phyloP scores from a whole-genome alignment of 1,140 invertebrate genomes.

The Coelopa frigida region DNA sequence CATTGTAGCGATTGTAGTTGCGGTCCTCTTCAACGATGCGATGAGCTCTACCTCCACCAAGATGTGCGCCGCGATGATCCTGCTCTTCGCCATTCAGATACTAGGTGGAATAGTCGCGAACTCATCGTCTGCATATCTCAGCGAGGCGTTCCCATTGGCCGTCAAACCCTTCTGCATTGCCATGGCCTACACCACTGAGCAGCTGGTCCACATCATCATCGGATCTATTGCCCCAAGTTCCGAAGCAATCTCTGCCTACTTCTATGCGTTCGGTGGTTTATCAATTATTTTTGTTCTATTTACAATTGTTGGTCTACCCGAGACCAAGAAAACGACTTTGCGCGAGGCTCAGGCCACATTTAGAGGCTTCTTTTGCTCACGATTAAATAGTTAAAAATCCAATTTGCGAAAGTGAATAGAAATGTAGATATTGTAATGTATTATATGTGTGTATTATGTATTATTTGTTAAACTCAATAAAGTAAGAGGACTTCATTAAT shows the following conservation, averaged over 20 bases:
- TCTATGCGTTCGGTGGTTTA: conserved; percentile 19
- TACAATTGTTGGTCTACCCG: conserved; percentile 28
- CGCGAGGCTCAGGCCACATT: conserved; percentile 27
- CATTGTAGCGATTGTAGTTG: conserved; percentile 23
- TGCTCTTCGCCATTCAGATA: conserved; percentile 25
- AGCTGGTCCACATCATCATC: conserved; percentile 18
- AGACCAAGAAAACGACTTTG: conserved; percentile 26
- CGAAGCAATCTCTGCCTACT: too few species aligned
- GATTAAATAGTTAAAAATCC: too few species aligned
- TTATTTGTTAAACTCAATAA: too few species aligned
- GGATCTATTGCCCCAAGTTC: conserved; percentile 6
- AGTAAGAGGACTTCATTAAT: too few species aligned
- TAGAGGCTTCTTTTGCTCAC: conserved; percentile 28
- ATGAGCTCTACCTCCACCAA: not conserved
- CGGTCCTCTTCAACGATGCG: conserved; percentile 13
- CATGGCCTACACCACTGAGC: conserved; percentile 18
- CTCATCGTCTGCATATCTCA: conserved; percentile 27
- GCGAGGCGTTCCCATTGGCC: conserved; percentile 26
- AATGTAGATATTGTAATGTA: too few species aligned
- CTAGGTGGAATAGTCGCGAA: conserved; percentile 22
- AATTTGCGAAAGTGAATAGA: too few species aligned
- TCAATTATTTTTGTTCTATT: conserved; percentile 21
- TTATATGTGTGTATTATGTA: too few species aligned
- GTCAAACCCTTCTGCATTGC: conserved; percentile 28
- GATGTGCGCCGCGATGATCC: conserved; percentile 19